Evolutionary conservation across 2,888 invertebrate species (phyloP).

Genomic region (Pheosia tremula): DNA sequence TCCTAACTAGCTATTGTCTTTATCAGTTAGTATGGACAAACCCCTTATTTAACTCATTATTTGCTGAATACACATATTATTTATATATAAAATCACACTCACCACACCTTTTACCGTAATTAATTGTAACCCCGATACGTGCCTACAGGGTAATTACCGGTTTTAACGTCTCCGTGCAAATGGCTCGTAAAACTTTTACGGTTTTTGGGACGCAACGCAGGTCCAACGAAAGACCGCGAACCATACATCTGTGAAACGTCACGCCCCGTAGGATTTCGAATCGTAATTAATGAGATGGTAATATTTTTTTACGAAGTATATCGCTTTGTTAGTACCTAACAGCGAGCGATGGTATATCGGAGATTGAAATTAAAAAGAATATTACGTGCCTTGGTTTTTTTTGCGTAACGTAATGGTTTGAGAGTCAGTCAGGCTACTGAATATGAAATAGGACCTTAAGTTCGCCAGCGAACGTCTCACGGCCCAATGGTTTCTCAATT

Average conservation of each 20-base stretch:
- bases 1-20: too few relatives aligned
- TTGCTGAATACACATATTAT: neutral
- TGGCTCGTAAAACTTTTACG: constrained; percentile 1
- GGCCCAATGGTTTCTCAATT: too few relatives aligned
- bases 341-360: neutral
- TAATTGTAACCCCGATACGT: neutral
- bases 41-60: too few relatives aligned
- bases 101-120: neutral
- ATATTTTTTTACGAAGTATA: constrained; percentile 4
- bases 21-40: too few relatives aligned
- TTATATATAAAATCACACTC: neutral
- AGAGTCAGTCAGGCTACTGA: too few relatives aligned
- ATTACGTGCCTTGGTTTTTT: too few relatives aligned
- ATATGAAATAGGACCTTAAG: too few relatives aligned
- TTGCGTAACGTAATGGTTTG: too few relatives aligned
- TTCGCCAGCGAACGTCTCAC: too few relatives aligned
- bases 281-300: neutral
- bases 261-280: neutral
- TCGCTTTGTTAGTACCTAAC: neutral
- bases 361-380: neutral
- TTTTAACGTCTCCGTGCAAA: neutral
- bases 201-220: neutral
- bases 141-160: neutral
- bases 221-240: neutral
- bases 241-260: neutral